Percentiles rank a stretch among this genome's conserved stretches.
Evolutionary conservation across 2,888 invertebrate genomes (phyloP).

Genomic region (Acronicta alni): DNA sequence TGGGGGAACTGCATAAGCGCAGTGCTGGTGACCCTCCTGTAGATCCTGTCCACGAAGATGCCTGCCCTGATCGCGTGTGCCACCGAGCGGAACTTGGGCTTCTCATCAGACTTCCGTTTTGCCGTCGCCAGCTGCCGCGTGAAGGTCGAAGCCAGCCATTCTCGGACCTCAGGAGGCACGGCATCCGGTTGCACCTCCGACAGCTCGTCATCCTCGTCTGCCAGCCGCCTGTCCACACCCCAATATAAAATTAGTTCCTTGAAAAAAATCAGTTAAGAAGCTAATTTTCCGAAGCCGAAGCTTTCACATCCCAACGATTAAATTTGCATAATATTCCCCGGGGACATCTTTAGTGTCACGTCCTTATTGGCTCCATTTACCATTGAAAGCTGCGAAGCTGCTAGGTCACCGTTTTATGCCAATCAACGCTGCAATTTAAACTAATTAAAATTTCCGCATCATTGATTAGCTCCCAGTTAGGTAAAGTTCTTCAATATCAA

Average conservation of each 20-base stretch:
- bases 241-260: conserved; percentile 50
- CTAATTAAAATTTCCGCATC: conserved; percentile 1
- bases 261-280: conserved; percentile 22
- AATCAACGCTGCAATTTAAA: conserved; percentile 23
- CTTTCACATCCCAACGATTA: conserved; percentile 34
- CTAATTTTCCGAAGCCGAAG: conserved; percentile 49
- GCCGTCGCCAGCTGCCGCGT: conserved; percentile 96
- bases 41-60: conserved; percentile 98
- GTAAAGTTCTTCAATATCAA: conserved; percentile 1
- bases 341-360: conserved; percentile 21
- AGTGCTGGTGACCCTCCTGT: conserved; percentile 93
- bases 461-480: background rate
- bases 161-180: conserved; percentile 98
- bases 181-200: conserved; percentile 99
- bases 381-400: conserved; percentile 67
- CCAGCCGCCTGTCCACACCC: conserved; percentile 91
- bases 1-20: conserved; percentile 96
- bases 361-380: conserved; percentile 43
- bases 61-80: conserved; percentile 99
- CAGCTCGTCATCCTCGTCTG: conserved; percentile 98
- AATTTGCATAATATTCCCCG: conserved; percentile 27
- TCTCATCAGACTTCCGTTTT: conserved; percentile 93
- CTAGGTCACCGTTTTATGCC: conserved; percentile 18
- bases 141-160: conserved; percentile 99
- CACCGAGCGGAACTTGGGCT: conserved; percentile 97